These are phyloP conservation scores for Speoplatyrhinus poulsoni DNA, from an alignment of 2,113 vertebrate species.

Conservation along the genomic window DNA sequence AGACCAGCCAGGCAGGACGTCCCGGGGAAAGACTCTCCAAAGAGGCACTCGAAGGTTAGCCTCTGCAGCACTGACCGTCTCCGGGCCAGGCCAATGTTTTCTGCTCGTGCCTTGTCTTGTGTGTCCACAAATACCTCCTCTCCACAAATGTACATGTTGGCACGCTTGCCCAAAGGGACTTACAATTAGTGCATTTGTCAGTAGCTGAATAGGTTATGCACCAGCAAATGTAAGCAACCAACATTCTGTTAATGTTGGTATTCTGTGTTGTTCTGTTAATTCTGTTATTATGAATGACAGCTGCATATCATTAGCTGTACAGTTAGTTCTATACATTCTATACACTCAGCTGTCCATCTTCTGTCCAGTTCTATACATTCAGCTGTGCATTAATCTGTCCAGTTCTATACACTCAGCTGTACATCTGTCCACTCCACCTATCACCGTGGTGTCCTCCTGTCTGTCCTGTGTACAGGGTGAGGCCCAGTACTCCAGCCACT, in stretches of 20 bases:
- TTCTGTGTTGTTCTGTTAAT: too few relatives aligned
- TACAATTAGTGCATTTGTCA: too few relatives aligned
- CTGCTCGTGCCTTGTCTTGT: too few relatives aligned
- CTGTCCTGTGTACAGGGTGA: conserved; percentile 76
- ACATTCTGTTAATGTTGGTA: too few relatives aligned
- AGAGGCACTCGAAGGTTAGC: conserved; percentile 85
- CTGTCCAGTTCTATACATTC: background rate
- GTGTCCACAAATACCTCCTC: background rate
- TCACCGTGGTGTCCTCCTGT: conserved; percentile 2
- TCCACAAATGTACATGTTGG: too few relatives aligned
- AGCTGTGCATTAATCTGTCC: background rate
- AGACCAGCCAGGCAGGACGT: conserved; percentile 79
- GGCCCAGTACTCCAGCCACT: conserved; percentile 89
- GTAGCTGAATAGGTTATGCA: too few relatives aligned
- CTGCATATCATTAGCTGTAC: too few relatives aligned
- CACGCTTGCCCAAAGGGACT: too few relatives aligned
- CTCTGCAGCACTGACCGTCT: background rate
- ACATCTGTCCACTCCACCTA: conserved; percentile 2
- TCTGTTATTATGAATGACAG: too few relatives aligned
- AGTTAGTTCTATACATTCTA: too few relatives aligned
- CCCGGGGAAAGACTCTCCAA: conserved; percentile 86
- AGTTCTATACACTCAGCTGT: background rate
- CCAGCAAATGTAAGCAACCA: too few relatives aligned
- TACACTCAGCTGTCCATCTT: too few relatives aligned
- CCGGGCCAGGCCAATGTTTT: background rate